Conservation (phyloP, 2,113 vertebrate species). For the Tor tambroides region DNA sequence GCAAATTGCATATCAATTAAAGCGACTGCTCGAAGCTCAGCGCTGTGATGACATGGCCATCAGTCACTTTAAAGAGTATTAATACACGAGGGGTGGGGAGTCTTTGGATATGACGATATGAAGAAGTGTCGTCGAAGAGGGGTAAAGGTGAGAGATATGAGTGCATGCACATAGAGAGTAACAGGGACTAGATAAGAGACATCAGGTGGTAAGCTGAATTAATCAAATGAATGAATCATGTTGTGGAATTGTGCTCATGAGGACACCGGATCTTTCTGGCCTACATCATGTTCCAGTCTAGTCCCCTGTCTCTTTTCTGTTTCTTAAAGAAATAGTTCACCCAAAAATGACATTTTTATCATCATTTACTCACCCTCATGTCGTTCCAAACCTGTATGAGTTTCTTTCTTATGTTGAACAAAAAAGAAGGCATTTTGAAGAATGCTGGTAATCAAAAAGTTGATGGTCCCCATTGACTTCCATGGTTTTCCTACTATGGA, state of each 20-base stretch:
- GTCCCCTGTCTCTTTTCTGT: neutral
- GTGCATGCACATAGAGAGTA: neutral
- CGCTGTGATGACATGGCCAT: constrained; percentile 16
- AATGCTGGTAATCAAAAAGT: no score
- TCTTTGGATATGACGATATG: neutral
- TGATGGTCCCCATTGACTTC: no score
- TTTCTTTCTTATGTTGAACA: no score
- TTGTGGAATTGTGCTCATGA: neutral
- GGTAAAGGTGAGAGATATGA: constrained; percentile 3
- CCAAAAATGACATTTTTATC: no score
- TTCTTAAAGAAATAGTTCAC: no score
- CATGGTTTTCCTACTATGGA: no score
- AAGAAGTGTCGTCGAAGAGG: neutral
- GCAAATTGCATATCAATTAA: constrained; percentile 45
- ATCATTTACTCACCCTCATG: no score
- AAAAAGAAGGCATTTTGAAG: no score
- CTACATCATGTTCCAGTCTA: neutral
- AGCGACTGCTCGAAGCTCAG: neutral
- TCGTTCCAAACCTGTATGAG: no score
- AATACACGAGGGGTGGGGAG: neutral
- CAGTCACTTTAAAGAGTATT: constrained; percentile 18
- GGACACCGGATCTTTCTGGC: neutral
- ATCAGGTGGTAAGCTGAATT: neutral
- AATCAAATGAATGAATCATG: neutral
- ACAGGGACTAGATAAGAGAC: neutral